These are phyloP conservation scores for Gallinago undulata DNA, from an alignment of 2,113 vertebrate genomes.

Conservation along the genomic window DNA sequence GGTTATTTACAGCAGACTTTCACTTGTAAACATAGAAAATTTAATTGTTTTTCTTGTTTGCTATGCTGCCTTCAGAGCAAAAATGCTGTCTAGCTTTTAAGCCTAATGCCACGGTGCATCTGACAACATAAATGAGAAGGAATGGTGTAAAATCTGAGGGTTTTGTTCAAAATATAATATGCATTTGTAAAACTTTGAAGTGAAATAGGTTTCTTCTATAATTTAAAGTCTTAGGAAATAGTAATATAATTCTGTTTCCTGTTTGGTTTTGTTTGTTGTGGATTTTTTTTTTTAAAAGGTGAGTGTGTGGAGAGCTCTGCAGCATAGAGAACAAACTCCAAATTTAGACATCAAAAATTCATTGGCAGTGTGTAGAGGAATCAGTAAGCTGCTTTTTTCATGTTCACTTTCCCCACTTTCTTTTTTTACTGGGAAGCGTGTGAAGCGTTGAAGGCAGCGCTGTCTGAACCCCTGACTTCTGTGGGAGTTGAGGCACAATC, in stretches of 20 bases:
- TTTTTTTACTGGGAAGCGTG: neutral
- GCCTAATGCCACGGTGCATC: neutral
- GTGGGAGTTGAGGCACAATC: neutral
- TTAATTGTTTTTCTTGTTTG: conserved; percentile 56
- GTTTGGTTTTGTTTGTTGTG: no score
- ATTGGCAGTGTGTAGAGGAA: neutral
- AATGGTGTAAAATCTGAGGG: neutral
- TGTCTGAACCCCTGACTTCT: neutral
- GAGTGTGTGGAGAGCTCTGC: neutral
- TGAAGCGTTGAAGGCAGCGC: neutral
- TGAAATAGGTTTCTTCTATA: neutral
- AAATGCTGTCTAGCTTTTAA: conserved; percentile 28
- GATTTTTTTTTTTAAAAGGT: neutral
- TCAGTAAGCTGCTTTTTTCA: neutral
- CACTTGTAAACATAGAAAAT: conserved; percentile 38
- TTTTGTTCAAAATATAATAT: neutral
- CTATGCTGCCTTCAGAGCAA: neutral
- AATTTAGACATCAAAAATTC: neutral
- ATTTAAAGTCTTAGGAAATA: neutral
- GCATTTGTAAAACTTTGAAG: neutral
- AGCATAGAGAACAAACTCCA: neutral
- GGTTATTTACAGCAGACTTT: conserved; percentile 58
- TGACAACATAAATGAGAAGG: conserved; percentile 25
- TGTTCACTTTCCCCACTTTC: neutral
- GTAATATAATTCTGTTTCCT: neutral